Conservation (phyloP, 2,797 vertebrate genomes). For the Chrysocyon brachyurus region DNA sequence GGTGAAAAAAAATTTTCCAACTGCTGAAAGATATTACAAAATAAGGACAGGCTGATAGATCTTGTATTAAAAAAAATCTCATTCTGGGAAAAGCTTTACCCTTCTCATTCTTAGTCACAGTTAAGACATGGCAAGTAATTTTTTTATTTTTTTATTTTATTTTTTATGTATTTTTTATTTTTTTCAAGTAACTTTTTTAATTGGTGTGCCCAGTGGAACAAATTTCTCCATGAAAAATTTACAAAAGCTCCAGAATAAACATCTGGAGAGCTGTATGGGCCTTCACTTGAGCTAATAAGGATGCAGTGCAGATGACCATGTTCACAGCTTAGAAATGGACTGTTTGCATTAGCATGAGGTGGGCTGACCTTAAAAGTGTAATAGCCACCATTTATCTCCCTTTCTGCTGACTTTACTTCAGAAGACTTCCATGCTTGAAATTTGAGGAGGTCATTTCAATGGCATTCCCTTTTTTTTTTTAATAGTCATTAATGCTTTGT, state of each 20-base stretch:
- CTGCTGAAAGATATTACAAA: neutral
- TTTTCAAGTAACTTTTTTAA: neutral
- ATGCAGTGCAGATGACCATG: neutral
- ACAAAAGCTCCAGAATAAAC: slow-evolving; percentile 42
- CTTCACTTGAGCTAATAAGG: neutral
- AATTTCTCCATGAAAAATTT: slow-evolving; percentile 48
- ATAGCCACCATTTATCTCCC: neutral
- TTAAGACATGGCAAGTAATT: neutral
- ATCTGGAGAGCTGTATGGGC: neutral
- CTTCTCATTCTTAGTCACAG: slow-evolving; percentile 40
- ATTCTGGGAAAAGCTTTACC: slow-evolving; percentile 22
- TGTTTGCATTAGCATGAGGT: neutral
- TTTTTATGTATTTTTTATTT: too few species aligned
- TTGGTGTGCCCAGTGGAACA: neutral
- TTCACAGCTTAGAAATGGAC: slow-evolving; percentile 17
- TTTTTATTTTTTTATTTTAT: too few species aligned
- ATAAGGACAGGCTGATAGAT: neutral
- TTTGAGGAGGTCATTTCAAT: slow-evolving; percentile 27
- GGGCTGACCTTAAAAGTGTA: neutral
- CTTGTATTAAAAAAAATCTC: neutral
- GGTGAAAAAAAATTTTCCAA: neutral
- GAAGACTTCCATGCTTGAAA: neutral
- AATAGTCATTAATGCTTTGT: neutral
- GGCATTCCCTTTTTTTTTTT: neutral
- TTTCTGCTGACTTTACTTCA: neutral